These are phyloP conservation scores for Cantharis rustica DNA, from an alignment of 2,888 invertebrate genomes.

Conservation along the genomic window DNA sequence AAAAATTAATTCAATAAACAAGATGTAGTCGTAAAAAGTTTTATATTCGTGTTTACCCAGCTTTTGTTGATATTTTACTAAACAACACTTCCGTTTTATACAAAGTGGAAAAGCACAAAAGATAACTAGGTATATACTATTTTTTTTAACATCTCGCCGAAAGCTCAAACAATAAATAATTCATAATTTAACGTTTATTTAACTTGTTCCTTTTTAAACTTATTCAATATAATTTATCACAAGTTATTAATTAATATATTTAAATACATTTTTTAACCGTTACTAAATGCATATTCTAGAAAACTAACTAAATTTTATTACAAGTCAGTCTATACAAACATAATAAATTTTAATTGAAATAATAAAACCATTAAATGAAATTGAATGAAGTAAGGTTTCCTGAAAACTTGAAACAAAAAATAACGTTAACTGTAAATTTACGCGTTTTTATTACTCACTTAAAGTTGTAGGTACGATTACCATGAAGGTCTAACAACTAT, in stretches of 20 bases:
- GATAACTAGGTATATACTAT: no score
- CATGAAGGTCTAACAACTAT: constrained; percentile 27
- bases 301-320: neutral
- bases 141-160: no score
- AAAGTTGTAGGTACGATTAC: constrained; percentile 15
- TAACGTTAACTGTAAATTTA: constrained; percentile 6
- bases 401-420: neutral
- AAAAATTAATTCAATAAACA: neutral
- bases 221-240: no score
- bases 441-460: neutral
- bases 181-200: no score
- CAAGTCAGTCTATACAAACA: neutral
- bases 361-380: neutral
- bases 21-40: neutral
- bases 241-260: no score
- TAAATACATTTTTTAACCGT: neutral
- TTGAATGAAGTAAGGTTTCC: neutral
- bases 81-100: neutral
- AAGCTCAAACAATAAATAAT: no score
- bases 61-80: neutral
- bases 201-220: no score
- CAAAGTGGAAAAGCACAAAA: neutral
- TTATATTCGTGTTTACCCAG: neutral
- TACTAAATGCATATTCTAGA: neutral
- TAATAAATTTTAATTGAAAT: neutral